phyloP scores from a whole-genome alignment of 2,888 invertebrate species.

The Fabriciana adippe region DNA sequence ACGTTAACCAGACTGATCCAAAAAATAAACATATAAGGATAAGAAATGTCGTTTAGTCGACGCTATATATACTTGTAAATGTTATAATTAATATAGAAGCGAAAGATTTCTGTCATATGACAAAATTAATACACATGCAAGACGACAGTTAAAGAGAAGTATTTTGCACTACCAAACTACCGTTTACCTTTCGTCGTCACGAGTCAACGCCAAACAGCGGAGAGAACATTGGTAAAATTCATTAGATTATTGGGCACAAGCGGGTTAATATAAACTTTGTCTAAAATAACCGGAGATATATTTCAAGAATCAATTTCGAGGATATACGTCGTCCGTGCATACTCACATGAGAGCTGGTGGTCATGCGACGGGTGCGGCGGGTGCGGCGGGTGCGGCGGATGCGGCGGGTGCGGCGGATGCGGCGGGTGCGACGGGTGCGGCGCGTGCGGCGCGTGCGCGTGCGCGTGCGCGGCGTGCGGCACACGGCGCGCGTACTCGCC shows the following conservation, averaged over 20 bases:
- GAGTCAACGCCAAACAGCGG: constrained; percentile 19
- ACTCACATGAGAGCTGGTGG: constrained; percentile 71
- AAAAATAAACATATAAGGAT: constrained; percentile 29
- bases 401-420: constrained; percentile 46
- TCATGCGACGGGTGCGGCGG: constrained; percentile 50
- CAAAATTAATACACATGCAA: constrained; percentile 40
- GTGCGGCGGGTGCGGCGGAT: constrained; percentile 48
- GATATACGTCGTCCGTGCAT: constrained; percentile 37
- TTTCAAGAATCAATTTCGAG: neutral
- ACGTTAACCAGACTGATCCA: constrained; percentile 39
- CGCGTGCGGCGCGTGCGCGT: constrained; percentile 49
- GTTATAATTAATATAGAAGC: constrained; percentile 35
- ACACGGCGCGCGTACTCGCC: constrained; percentile 70
- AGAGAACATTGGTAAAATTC: constrained; percentile 14
- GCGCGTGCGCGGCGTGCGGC: constrained; percentile 54
- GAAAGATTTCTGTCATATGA: constrained; percentile 34
- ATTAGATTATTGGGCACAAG: constrained; percentile 18
- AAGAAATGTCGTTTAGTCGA: constrained; percentile 18
- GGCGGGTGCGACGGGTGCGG: constrained; percentile 43
- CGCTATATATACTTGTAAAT: constrained; percentile 29
- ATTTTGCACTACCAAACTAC: constrained; percentile 29
- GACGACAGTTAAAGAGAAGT: constrained; percentile 31
- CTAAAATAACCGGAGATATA: neutral
- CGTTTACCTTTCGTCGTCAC: constrained; percentile 29
- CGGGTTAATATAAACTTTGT: neutral